Base-by-base conservation (phyloP, 2,888 invertebrate species). In the Pasiphila rectangulata region DNA sequence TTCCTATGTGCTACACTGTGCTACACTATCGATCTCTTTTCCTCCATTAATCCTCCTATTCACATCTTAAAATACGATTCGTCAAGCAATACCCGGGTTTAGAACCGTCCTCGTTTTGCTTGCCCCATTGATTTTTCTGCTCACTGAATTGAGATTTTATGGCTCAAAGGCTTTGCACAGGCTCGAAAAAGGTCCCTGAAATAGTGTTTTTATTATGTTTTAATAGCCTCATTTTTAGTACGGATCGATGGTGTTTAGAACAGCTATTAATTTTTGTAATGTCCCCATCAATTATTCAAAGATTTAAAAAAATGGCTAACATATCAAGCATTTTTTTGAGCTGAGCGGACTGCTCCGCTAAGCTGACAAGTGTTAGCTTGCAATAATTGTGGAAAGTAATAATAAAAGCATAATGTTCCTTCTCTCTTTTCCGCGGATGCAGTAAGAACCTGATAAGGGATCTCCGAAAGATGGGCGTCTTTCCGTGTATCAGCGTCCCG, bases 101-200 rank as follows among this genome's bases (percentile, higher is more conserved):
- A 51, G 46, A 58, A 54, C 47, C 57, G 57, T 62, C 52, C 47
- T 50, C 55, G 45, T 57, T 67, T 66, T 58, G 61, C 57, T 64
- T 65, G 69, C 59, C 51, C 58, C 68, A 71, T 72, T 67, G 64
- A 64, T 63, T 71, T 67, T 67, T 71, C 66, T 62, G 66, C 64
- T 64, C 67, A 65, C 48, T 64, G 69, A 57, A 56, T 60, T 57
- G 50, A 57, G 56, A 69, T 65, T 67, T 65, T 53, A 67, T 61
- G 57, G 48, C 51, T 49, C 50, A 54, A 41, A 55, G 61, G 48
- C 24, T 60, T 49, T 46, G 53, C 56, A 49, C 49, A 34, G 37
- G 45, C 38, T 46, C 50, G 30, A 59, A 61, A 64, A 63, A 57
- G 59, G 46, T 52, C 46, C 29, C 48, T 54, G 47, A 51, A 56